Percentiles rank a stretch among this genome's conserved stretches.
These are phyloP conservation scores for Galeopsomyia nigrocyanea DNA, from an alignment of 2,888 invertebrate genomes.

Conservation along the genomic window DNA sequence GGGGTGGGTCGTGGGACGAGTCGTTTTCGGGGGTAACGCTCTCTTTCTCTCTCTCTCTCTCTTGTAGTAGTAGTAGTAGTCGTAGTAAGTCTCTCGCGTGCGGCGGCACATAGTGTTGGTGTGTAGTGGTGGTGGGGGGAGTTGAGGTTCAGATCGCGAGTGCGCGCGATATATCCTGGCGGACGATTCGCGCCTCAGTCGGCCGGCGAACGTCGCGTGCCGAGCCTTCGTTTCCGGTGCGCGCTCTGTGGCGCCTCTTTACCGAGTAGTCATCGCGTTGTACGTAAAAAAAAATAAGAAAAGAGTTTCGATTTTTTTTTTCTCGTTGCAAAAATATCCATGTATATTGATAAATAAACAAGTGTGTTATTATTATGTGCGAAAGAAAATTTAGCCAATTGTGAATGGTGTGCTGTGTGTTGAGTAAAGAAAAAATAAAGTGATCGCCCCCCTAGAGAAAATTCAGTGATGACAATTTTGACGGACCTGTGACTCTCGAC, in stretches of 20 bases:
- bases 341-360: not conserved
- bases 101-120: not conserved
- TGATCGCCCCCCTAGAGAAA: slow-evolving; percentile 22
- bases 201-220: slow-evolving; percentile 69
- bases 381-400: slow-evolving; percentile 5
- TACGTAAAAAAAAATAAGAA: no score
- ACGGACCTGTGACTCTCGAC: no score
- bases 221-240: slow-evolving; percentile 59
- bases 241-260: slow-evolving; percentile 2
- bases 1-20: slow-evolving; percentile 24
- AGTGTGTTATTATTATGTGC: not conserved
- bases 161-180: slow-evolving; percentile 48
- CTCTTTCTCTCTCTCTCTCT: slow-evolving; percentile 21
- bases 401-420: slow-evolving; percentile 39
- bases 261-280: no score
- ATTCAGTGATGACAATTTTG: not conserved
- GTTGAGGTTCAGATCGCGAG: slow-evolving; percentile 26
- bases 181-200: slow-evolving; percentile 64
- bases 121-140: slow-evolving; percentile 1
- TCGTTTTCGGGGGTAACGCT: slow-evolving; percentile 30
- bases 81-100: not conserved
- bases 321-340: not conserved
- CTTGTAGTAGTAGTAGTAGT: slow-evolving; percentile 2
- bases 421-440: slow-evolving; percentile 19
- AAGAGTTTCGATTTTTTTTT: not conserved